phyloP scores from a whole-genome alignment of 2,888 invertebrate genomes.

The Pharmacophagus antenor region DNA sequence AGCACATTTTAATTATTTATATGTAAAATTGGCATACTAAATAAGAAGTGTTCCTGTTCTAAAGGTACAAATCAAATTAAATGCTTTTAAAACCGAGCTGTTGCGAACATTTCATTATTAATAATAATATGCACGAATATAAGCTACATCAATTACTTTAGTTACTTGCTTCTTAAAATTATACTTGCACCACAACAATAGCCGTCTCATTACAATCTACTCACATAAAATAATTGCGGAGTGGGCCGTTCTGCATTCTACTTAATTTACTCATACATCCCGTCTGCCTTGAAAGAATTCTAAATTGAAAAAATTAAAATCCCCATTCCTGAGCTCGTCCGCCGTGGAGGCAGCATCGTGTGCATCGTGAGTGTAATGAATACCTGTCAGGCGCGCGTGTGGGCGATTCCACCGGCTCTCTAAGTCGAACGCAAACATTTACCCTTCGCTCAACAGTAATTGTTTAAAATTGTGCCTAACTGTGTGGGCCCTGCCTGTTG shows the following conservation, averaged over 20 bases:
- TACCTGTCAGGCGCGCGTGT: constrained; percentile 79
- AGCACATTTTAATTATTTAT: no score
- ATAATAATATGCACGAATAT: no score
- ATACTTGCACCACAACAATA: not conserved
- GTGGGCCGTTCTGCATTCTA: constrained; percentile 7
- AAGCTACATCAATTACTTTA: no score
- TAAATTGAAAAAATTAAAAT: constrained; percentile 49
- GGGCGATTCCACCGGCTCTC: constrained; percentile 63
- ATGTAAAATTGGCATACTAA: no score
- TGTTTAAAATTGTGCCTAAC: constrained; percentile 81
- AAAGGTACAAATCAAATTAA: no score
- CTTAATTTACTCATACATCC: constrained; percentile 14
- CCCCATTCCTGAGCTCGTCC: constrained; percentile 42
- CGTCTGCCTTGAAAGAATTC: constrained; percentile 27
- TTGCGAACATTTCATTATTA: no score
- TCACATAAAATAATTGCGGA: constrained; percentile 19
- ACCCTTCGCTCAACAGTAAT: constrained; percentile 78
- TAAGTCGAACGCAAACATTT: constrained; percentile 80
- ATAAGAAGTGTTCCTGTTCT: no score
- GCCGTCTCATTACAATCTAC: constrained; percentile 3
- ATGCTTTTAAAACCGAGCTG: no score
- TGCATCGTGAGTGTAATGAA: constrained; percentile 76
- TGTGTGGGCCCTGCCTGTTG: constrained; percentile 75
- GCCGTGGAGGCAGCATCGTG: constrained; percentile 44
- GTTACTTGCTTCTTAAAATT: not conserved